Base-by-base conservation (phyloP, 1,140 invertebrate genomes). In the Babylonia areolata region DNA sequence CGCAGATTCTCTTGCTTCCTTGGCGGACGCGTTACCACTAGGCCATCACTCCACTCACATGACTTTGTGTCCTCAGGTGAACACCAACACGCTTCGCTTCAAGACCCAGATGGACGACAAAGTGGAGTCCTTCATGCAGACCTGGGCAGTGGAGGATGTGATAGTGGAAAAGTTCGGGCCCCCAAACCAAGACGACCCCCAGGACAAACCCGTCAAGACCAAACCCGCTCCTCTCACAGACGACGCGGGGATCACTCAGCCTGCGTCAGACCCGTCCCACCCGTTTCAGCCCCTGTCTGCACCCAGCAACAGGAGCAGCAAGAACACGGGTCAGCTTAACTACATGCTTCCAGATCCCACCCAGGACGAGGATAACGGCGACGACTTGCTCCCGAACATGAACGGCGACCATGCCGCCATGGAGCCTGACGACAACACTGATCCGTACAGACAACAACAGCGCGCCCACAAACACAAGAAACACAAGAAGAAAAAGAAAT, bases 91-190 rank as follows among this genome's bases (percentile, higher is more conserved):
- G 28, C 78, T 33, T 28, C 28, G 84, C 9, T 85, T 79, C 40
- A 23, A 28, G 69, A 46, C 84, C 20, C 84, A 85, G 51, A 75
- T 85, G 73, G 35, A 79, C 42, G 46, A 85, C 40, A 85, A 80
- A n/a, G 51, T 85, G n/a, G 46, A 85, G 77, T 85, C 84, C 20
- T 85, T 85, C 84, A 42, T 28, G 42, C 84, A 85, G 77, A 42
- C 17, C 73, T 85, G 84, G 84, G 84, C 54, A 23, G 42, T 85
- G 51, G 75, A 85, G 28, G 84, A 85, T 33, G 23, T 85, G 73
- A 2, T 58, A 37, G 83, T 77, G 69, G 71, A 46, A 37, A 28
- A 51, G 42, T 33, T 58, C 78, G 33, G 5, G 23, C 42, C 33
- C 23, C 46, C 33, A 20, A 6, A 75, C 11, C 31, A 75, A 0